Evolutionary conservation across 1,140 invertebrate species (phyloP), one percentile per base, ranked within the genome.

Genomic region (Phenacoccus solenopsis): DNA sequence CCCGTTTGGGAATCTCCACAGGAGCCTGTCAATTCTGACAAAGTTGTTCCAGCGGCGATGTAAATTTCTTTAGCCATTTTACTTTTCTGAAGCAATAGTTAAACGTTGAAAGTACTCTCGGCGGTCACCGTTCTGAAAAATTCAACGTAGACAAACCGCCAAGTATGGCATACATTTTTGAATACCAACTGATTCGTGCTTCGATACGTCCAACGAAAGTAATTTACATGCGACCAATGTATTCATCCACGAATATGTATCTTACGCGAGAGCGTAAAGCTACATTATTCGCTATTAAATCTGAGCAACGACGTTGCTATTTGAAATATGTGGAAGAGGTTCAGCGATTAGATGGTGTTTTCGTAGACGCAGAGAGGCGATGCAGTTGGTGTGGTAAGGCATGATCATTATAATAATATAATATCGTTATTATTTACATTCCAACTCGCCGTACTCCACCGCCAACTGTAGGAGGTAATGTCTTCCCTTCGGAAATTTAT

Each of bases 11-110:
- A 64, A 64, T 64, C 59, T 64, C 59, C 59, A 64, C 59, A 64
- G 59, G 59, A 64, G 59, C 59, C 59, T 27, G 59, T 64, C 59
- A 64, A 64, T 64, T 64, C 59, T 64, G 59, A 64, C 59, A 64
- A 10, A 64, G 59, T 64, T 64, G 59, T 64, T 64, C 59, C 59
- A 64, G 25, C 59, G 22, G 59, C 59, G 22, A 64, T 64, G 59
- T 64, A 64, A 64, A 64, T 64, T 64, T 64, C 59, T 64, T 20
- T 25, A 20, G 22, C 25, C 59, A 64, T 64, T 64, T 64, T 64
- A 64, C 38, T n/a, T 49, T 49, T 49, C 16, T n/a, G 16, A 9
- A 9, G 20, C 13, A 49, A 49, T 49, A 16, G 38, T n/a, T 49
- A 49, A 49, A 49, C 38, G 38, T 16, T 49, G 38, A 49, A 49